Conservation (phyloP, 2,113 vertebrate genomes). For the Dascyllus trimaculatus region DNA sequence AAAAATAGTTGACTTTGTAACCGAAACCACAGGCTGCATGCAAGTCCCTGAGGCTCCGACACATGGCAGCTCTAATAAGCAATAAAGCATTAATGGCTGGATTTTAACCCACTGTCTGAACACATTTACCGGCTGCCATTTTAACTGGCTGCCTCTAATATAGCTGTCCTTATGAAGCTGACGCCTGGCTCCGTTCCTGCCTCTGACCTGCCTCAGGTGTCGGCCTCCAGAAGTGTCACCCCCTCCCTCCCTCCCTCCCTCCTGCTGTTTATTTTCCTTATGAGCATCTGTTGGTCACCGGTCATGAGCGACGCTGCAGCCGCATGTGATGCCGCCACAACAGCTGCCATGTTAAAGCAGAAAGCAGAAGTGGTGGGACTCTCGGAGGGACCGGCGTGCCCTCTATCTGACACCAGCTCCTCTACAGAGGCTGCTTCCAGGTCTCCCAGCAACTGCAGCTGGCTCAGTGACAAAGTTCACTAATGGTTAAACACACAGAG, state of each 20-base stretch:
- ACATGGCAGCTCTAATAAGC: slow-evolving; percentile 72
- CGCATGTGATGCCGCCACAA: slow-evolving; percentile 34
- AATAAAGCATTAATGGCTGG: slow-evolving; percentile 56
- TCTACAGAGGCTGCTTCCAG: slow-evolving; percentile 29
- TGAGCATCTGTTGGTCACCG: slow-evolving; percentile 68
- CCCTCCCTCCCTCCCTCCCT: slow-evolving; percentile 36
- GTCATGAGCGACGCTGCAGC: slow-evolving; percentile 23
- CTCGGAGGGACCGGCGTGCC: slow-evolving; percentile 23
- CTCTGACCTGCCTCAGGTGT: slow-evolving; percentile 52
- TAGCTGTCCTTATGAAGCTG: slow-evolving; percentile 64
- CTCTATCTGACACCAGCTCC: slow-evolving; percentile 50
- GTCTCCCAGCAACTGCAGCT: slow-evolving; percentile 33
- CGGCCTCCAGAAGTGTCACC: slow-evolving; percentile 32
- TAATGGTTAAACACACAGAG: slow-evolving; percentile 12
- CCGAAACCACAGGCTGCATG: slow-evolving; percentile 18
- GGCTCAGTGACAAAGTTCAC: slow-evolving; percentile 19
- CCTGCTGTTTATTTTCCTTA: slow-evolving; percentile 55
- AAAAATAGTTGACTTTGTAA: slow-evolving; percentile 25
- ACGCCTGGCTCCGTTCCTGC: slow-evolving; percentile 55
- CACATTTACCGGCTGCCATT: slow-evolving; percentile 69
- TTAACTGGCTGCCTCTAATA: slow-evolving; percentile 57
- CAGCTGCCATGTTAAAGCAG: slow-evolving; percentile 66
- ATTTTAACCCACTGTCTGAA: slow-evolving; percentile 72
- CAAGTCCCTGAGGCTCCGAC: slow-evolving; percentile 41
- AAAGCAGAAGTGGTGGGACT: slow-evolving; percentile 35